Conservation (phyloP, 2,888 invertebrate species). For the Nowickia ferox region DNA sequence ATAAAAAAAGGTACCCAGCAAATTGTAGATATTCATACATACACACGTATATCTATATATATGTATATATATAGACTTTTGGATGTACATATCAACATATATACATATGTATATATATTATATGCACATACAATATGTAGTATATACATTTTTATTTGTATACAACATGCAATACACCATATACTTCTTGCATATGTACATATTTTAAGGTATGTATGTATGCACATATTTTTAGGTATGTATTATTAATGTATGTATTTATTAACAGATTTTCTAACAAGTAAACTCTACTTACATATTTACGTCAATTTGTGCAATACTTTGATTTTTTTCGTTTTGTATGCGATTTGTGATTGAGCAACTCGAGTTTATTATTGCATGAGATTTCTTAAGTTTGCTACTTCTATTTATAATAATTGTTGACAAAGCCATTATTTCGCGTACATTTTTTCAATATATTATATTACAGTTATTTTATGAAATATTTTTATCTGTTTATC, state of each 20-base stretch:
- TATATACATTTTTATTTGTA: not conserved
- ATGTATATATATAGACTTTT: not conserved
- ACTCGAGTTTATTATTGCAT: constrained; percentile 43
- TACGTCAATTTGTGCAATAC: not conserved
- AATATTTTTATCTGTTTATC: not conserved
- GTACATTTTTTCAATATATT: no score
- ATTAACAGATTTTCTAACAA: not conserved
- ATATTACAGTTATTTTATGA: not conserved
- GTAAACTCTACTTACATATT: constrained; percentile 24
- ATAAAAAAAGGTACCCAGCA: not conserved
- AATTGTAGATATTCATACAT: not conserved
- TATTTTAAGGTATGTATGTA: no score
- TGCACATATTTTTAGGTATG: no score
- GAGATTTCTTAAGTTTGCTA: constrained; percentile 36
- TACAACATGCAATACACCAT: not conserved
- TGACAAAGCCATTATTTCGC: no score
- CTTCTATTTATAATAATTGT: not conserved
- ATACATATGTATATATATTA: no score
- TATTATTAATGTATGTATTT: no score
- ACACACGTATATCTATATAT: not conserved
- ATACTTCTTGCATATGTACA: no score
- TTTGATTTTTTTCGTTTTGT: not conserved
- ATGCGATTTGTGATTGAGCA: constrained; percentile 24
- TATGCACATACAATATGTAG: not conserved
- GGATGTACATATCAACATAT: no score